Conservation (phyloP, 1,140 invertebrate species). For the Dendroctonus ponderosae region DNA sequence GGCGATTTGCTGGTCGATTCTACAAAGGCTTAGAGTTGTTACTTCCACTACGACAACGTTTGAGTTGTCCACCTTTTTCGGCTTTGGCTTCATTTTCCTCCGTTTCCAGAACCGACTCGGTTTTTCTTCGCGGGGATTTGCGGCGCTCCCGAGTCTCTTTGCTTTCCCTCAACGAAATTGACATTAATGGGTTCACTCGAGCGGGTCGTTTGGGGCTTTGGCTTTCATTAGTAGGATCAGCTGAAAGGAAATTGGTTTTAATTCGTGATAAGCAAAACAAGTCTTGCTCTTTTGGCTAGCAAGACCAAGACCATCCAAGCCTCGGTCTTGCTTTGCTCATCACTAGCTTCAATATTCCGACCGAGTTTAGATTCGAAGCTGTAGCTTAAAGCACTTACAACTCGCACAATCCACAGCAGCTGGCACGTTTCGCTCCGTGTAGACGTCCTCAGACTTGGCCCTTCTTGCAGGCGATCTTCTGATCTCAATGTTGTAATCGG, state of each 20-base stretch:
- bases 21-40: too few species aligned
- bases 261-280: too few species aligned
- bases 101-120: conserved; percentile 1
- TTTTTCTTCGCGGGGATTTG: conserved; percentile 28
- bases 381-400: too few species aligned
- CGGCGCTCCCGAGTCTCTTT: conserved; percentile 17
- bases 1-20: too few species aligned
- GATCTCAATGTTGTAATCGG: conserved; percentile 13
- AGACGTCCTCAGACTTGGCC: conserved; percentile 42
- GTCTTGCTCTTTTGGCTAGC: too few species aligned
- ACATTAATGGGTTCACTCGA: conserved; percentile 42
- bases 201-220: conserved; percentile 21
- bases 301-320: too few species aligned
- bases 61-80: too few species aligned
- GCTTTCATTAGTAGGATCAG: neutral
- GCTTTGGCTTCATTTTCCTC: neutral
- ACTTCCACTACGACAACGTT: too few species aligned
- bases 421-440: conserved; percentile 19
- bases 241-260: neutral
- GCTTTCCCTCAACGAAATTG: conserved; percentile 27
- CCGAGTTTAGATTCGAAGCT: too few species aligned
- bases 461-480: conserved; percentile 38
- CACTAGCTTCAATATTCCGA: too few species aligned
- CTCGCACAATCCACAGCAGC: neutral
- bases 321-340: too few species aligned